phyloP scores from a whole-genome alignment of 1,140 invertebrate genomes.

The Meloidogyne chitwoodi region DNA sequence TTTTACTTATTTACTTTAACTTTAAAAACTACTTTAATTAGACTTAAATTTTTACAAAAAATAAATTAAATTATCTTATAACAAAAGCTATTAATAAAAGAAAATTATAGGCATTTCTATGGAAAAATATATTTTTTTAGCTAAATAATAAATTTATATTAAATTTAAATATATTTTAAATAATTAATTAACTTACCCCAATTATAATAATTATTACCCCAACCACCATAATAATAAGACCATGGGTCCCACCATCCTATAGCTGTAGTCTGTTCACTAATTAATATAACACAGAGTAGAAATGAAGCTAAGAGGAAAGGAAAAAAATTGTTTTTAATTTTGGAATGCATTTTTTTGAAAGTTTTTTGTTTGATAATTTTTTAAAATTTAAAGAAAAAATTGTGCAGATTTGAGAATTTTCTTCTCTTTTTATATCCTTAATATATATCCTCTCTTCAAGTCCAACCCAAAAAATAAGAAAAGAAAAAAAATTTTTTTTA shows the following conservation, averaged over 20 bases:
- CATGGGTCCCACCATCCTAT: not conserved
- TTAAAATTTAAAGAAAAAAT: not conserved
- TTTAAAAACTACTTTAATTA: too few relatives aligned
- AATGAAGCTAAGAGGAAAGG: not conserved
- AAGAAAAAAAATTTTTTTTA: not conserved
- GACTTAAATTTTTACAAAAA: too few relatives aligned
- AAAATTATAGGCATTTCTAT: too few relatives aligned
- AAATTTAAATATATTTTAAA: not conserved
- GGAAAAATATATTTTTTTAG: too few relatives aligned
- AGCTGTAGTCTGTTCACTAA: not conserved
- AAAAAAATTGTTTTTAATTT: constrained; percentile 1
- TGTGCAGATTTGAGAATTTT: not conserved
- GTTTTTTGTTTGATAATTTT: not conserved
- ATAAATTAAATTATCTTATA: too few relatives aligned
- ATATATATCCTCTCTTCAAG: not conserved
- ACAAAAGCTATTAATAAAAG: too few relatives aligned
- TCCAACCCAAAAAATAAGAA: not conserved
- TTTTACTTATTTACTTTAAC: too few relatives aligned
- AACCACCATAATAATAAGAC: not conserved
- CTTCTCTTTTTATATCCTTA: not conserved
- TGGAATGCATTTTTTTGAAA: not conserved
- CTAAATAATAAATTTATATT: too few relatives aligned
- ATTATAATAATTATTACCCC: not conserved
- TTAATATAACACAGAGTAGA: not conserved
- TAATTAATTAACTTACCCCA: not conserved